These are phyloP conservation scores for Pipa parva DNA, from an alignment of 2,113 vertebrate genomes.

Conservation along the genomic window DNA sequence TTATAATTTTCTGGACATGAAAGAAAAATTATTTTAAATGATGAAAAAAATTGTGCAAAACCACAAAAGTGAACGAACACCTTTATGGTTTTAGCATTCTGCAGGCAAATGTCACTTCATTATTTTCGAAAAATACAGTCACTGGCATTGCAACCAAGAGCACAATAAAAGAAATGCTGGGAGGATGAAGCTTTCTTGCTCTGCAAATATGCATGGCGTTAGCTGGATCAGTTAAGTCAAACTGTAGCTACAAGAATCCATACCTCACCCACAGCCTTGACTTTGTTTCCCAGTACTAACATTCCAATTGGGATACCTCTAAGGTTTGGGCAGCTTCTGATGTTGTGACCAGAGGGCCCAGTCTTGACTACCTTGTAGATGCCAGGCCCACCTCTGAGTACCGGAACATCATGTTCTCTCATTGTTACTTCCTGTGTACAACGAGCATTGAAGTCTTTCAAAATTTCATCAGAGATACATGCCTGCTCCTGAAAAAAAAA, in stretches of 20 bases:
- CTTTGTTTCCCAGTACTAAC: constrained; percentile 99
- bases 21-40: background rate
- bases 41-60: background rate
- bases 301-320: constrained; percentile 99
- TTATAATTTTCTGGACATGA: no score
- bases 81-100: background rate
- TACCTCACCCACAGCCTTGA: constrained; percentile 99
- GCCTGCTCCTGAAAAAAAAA: constrained; percentile 84
- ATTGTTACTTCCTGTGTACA: constrained; percentile 85
- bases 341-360: constrained; percentile 99
- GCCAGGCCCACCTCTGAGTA: constrained; percentile 92
- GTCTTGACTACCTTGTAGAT: constrained; percentile 99
- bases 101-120: background rate
- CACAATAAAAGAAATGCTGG: constrained; percentile 47
- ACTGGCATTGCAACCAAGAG: constrained; percentile 49
- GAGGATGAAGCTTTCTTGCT: constrained; percentile 53
- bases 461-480: constrained; percentile 86
- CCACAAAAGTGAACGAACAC: background rate
- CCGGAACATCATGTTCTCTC: constrained; percentile 80
- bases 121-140: constrained; percentile 35
- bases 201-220: constrained; percentile 60
- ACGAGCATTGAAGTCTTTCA: constrained; percentile 89
- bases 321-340: constrained; percentile 99
- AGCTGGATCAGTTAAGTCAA: constrained; percentile 72
- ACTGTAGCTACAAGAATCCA: constrained; percentile 88